These are phyloP conservation scores for Podiceps cristatus DNA, from an alignment of 2,113 vertebrate genomes.

Conservation along the genomic window DNA sequence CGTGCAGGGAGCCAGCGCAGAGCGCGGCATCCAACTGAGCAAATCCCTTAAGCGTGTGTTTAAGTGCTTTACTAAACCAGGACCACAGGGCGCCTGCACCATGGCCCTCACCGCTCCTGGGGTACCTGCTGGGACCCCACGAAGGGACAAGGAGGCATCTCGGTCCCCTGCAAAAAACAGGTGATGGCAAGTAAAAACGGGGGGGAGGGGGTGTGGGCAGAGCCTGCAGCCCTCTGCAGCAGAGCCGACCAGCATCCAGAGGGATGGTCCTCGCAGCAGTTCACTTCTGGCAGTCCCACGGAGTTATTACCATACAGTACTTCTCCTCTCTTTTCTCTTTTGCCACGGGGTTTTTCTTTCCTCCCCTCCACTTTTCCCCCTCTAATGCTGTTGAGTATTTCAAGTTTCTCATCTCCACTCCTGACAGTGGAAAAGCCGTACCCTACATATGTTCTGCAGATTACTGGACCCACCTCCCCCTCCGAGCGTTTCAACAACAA, in stretches of 20 bases:
- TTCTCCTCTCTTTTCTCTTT: background rate
- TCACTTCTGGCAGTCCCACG: background rate
- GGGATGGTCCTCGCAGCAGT: background rate
- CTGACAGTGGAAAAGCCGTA: background rate
- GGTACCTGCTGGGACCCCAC: background rate
- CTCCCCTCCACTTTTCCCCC: fast-evolving
- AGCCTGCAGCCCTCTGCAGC: background rate
- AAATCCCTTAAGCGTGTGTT: slow-evolving; percentile 9
- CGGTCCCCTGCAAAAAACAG: background rate
- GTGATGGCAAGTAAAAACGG: background rate
- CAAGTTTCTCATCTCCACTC: background rate
- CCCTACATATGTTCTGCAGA: slow-evolving; percentile 46
- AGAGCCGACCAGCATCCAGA: background rate
- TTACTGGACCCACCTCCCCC: background rate
- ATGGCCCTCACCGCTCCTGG: background rate
- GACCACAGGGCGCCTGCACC: background rate
- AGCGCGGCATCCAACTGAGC: background rate
- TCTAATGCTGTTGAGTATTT: background rate
- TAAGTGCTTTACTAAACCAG: background rate
- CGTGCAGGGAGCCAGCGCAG: background rate
- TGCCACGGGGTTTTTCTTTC: background rate
- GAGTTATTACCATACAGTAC: background rate
- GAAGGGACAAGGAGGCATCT: background rate
- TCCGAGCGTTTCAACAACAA: background rate
- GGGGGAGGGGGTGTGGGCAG: fast-evolving